Evolutionary conservation across 1,140 invertebrate genomes (phyloP), one percentile per base, ranked within the genome.

Genomic region (Drosophila equinoxialis): DNA sequence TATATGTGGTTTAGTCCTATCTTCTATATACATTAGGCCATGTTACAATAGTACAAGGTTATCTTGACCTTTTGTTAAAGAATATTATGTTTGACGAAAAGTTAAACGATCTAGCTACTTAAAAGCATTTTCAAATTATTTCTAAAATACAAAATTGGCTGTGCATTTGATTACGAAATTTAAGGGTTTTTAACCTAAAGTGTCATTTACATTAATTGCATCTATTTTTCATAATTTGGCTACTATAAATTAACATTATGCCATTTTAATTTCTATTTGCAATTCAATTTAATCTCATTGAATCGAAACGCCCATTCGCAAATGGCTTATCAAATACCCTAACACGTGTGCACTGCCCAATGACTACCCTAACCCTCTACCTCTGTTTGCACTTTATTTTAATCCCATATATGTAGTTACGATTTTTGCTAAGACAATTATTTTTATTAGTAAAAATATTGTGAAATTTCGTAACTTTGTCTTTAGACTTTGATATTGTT

Each of bases 371-470:
- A 11, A 54, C 8, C 26, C 42, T 20, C 11, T 13, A 13, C 11
- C 37, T 39, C 37, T 39, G 37, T 39, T 33, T 39, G 17, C 33
- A 57, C 23, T 35, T 48, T 26, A 1, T 3, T 6, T 30, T 14
- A 10, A 10, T 35, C 35, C n/a, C 61, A 71, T 39, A 41, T 71
- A 42, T 42, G 23, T 4, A 26, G 23, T 26, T 26, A 37, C 59
- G 65, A 5, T 26, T 60, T 45, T 61, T 10, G 42, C 11, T 62
- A 0, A 17, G 17, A 0, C n/a, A 23, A 23, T 23, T 23, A 23
- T 2, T 23, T 1, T 23, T 7, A 3, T 0, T 4, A 26, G 26
- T 26, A 26, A 26, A 59, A 11, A 39, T 41, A 39, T 60, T 39
- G 35, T 37, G 17, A 42, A 61, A 10, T n/a, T 41, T 30, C 1